Evolutionary conservation across 2,113 vertebrate genomes (phyloP).

Genomic region (Triplophysa rosa): DNA sequence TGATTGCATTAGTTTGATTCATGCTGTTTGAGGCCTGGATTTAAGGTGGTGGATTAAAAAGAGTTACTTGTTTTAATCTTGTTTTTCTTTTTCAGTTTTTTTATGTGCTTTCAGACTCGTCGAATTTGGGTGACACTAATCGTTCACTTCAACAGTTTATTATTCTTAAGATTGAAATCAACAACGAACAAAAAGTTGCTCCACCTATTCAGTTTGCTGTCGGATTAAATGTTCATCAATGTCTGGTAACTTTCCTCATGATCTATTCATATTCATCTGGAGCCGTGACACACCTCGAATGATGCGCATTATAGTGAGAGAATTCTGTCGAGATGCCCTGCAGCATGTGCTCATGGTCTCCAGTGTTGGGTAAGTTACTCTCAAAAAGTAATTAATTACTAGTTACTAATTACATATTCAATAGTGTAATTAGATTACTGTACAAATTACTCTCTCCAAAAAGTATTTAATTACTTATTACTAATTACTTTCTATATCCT

Average conservation of each 20-base stretch:
- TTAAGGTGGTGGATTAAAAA: too few relatives aligned
- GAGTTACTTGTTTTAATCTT: too few relatives aligned
- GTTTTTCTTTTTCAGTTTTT: too few relatives aligned
- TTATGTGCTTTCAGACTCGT: not conserved
- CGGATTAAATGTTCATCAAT: not conserved
- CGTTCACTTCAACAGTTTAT: not conserved
- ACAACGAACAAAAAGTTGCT: not conserved
- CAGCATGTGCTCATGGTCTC: slow-evolving; percentile 4
- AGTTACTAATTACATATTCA: too few relatives aligned
- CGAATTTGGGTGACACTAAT: not conserved
- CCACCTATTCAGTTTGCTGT: not conserved
- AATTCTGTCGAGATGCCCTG: slow-evolving; percentile 1
- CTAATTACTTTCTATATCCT: too few relatives aligned
- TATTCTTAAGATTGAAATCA: not conserved
- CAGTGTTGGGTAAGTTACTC: too few relatives aligned
- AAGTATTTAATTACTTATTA: too few relatives aligned
- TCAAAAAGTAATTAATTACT: too few relatives aligned
- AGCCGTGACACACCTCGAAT: not conserved
- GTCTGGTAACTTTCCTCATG: not conserved
- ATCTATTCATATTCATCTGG: not conserved
- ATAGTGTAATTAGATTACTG: too few relatives aligned
- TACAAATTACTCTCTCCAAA: too few relatives aligned
- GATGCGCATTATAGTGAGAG: not conserved
- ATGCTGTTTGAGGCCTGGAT: too few relatives aligned
- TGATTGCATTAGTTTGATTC: too few relatives aligned